Evolutionary conservation across 1,140 invertebrate species (phyloP).

Genomic region (Brachionus koreanus): DNA sequence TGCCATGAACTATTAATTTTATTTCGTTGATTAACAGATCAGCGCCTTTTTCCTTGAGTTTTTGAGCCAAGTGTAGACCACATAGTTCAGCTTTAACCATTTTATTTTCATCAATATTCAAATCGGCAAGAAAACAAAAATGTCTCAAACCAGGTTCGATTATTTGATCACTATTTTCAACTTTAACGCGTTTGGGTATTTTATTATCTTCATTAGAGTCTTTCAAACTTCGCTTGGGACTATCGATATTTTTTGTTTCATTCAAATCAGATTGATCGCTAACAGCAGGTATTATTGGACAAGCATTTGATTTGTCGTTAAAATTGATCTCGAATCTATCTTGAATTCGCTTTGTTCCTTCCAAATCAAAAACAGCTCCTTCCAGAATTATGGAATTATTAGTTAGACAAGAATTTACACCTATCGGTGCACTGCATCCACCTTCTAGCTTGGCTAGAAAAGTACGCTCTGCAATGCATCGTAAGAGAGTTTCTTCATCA

Average conservation of each 20-base stretch:
- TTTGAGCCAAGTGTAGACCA: conserved; percentile 32
- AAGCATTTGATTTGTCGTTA: neutral
- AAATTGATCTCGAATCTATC: conserved; percentile 38
- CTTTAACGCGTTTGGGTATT: neutral
- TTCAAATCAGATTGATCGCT: neutral
- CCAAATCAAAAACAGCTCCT: conserved; percentile 29
- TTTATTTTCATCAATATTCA: conserved; percentile 43
- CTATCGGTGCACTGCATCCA: conserved; percentile 93
- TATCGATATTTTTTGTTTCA: neutral
- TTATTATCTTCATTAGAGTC: neutral
- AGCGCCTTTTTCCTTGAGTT: conserved; percentile 33
- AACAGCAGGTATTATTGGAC: neutral
- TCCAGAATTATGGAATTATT: conserved; percentile 51
- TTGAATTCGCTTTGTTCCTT: conserved; percentile 2
- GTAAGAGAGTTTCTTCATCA: conserved; percentile 66
- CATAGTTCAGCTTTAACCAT: conserved; percentile 36
- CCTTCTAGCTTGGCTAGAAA: conserved; percentile 74
- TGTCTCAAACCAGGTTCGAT: neutral
- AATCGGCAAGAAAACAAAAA: conserved; percentile 17
- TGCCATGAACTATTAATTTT: neutral
- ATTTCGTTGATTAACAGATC: conserved; percentile 35
- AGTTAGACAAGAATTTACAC: conserved; percentile 63
- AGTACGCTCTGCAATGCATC: conserved; percentile 79
- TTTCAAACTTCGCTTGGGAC: neutral
- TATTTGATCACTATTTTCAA: neutral